A percentile compares a stretch with the other conserved stretches of the same genome.
Conservation (phyloP, 2,888 invertebrate genomes). For the Hyles lineata region DNA sequence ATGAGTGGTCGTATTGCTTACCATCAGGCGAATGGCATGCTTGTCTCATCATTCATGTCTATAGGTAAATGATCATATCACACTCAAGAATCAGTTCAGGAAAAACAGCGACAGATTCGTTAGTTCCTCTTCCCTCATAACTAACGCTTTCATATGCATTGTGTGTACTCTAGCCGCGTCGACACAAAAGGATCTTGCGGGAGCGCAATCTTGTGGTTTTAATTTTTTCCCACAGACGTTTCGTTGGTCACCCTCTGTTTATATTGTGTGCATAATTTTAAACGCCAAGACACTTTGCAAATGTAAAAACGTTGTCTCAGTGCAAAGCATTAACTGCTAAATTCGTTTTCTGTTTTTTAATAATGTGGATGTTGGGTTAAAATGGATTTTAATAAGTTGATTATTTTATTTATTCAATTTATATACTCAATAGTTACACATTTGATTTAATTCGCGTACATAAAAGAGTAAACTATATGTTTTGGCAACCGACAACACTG, state of each 20-base stretch:
- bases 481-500: too few relatives aligned
- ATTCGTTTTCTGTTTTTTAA: background rate
- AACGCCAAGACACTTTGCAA: slow-evolving; percentile 12
- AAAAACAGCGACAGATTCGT: background rate
- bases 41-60: too few relatives aligned
- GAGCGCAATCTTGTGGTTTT: slow-evolving; percentile 36
- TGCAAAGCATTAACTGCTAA: background rate
- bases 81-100: background rate
- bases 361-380: background rate
- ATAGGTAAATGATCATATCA: background rate
- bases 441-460: too few relatives aligned
- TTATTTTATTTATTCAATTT: too few relatives aligned
- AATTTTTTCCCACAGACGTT: slow-evolving; percentile 15
- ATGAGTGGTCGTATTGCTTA: too few relatives aligned
- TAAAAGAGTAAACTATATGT: too few relatives aligned
- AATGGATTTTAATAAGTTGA: background rate
- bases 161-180: slow-evolving; percentile 38
- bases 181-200: slow-evolving; percentile 43
- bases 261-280: slow-evolving; percentile 5
- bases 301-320: slow-evolving; percentile 9
- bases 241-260: slow-evolving; percentile 28
- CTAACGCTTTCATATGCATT: slow-evolving; percentile 40
- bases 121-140: slow-evolving; percentile 15
- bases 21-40: too few relatives aligned
- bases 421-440: too few relatives aligned